A percentile compares a stretch with the other conserved stretches of the same genome.
These are phyloP conservation scores for Suncus etruscus DNA, from an alignment of 2,113 vertebrate species.

Conservation along the genomic window DNA sequence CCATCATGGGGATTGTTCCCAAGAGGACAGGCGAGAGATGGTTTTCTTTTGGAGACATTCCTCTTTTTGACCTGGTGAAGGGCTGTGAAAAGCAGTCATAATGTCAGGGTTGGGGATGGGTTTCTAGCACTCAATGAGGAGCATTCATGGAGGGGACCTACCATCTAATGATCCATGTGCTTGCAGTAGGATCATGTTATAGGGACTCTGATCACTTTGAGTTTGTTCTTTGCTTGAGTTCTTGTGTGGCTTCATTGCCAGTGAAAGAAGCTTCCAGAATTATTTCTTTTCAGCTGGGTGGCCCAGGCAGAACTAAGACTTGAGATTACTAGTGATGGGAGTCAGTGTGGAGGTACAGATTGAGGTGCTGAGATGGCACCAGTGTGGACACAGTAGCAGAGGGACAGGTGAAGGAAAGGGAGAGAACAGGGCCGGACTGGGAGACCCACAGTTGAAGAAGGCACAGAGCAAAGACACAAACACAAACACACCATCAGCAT, in stretches of 20 bases:
- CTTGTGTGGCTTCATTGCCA: neutral
- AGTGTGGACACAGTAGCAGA: neutral
- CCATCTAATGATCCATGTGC: neutral
- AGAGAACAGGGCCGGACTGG: too few relatives aligned
- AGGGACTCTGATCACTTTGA: neutral
- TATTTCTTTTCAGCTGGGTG: neutral
- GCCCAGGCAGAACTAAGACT: neutral
- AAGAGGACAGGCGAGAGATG: neutral
- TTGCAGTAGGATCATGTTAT: neutral
- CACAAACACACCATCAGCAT: too few relatives aligned
- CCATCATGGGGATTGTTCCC: neutral
- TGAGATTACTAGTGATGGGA: neutral
- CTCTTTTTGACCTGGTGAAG: neutral
- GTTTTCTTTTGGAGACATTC: neutral
- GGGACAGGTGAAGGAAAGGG: neutral
- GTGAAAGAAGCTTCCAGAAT: neutral
- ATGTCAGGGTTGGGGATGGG: neutral
- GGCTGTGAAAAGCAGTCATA: neutral
- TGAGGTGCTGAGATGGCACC: neutral
- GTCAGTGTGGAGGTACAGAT: neutral
- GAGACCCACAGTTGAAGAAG: too few relatives aligned
- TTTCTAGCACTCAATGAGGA: conserved; percentile 29
- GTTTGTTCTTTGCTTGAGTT: neutral
- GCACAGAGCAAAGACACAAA: too few relatives aligned
- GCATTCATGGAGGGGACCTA: conserved; percentile 18